Percentiles rank a stretch among this genome's conserved stretches.
These are phyloP conservation scores for Artemia sinica DNA, from an alignment of 2,888 invertebrate species.

Conservation along the genomic window DNA sequence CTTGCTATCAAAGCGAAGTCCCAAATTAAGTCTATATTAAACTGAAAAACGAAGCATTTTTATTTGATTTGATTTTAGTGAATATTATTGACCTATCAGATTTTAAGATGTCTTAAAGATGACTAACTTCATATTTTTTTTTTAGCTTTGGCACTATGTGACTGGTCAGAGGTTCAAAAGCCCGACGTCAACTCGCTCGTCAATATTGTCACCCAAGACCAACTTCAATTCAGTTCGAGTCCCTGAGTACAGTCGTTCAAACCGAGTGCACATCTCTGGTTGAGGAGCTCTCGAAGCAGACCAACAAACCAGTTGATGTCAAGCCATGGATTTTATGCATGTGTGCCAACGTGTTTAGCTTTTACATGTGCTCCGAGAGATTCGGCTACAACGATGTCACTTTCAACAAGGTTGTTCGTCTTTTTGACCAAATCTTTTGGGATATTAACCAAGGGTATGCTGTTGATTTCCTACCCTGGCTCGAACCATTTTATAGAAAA, in stretches of 20 bases:
- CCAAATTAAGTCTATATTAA: neutral
- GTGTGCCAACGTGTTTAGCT: slow-evolving; percentile 65
- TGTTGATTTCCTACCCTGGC: slow-evolving; percentile 66
- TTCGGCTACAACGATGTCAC: slow-evolving; percentile 45
- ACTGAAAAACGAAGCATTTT: neutral
- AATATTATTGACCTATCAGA: no score
- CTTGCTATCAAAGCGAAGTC: no score
- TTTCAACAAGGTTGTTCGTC: slow-evolving; percentile 48
- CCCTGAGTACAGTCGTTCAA: slow-evolving; percentile 46
- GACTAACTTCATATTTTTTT: neutral
- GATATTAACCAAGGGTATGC: slow-evolving; percentile 78
- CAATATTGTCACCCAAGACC: slow-evolving; percentile 61
- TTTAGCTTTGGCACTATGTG: slow-evolving; percentile 64
- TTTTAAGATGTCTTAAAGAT: neutral
- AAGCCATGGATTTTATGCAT: slow-evolving; percentile 54
- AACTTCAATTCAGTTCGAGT: slow-evolving; percentile 49
- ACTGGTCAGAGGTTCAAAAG: slow-evolving; percentile 69
- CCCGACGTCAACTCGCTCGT: slow-evolving; percentile 55
- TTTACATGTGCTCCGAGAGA: slow-evolving; percentile 66
- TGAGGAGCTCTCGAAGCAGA: slow-evolving; percentile 18
- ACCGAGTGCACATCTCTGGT: slow-evolving; percentile 36
- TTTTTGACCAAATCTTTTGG: slow-evolving; percentile 74
- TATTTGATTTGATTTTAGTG: slow-evolving; percentile 32
- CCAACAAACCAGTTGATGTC: slow-evolving; percentile 33
- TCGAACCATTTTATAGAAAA: slow-evolving; percentile 49